These are phyloP conservation scores for Ostrea edulis DNA, from an alignment of 1,140 invertebrate genomes.

Conservation along the genomic window DNA sequence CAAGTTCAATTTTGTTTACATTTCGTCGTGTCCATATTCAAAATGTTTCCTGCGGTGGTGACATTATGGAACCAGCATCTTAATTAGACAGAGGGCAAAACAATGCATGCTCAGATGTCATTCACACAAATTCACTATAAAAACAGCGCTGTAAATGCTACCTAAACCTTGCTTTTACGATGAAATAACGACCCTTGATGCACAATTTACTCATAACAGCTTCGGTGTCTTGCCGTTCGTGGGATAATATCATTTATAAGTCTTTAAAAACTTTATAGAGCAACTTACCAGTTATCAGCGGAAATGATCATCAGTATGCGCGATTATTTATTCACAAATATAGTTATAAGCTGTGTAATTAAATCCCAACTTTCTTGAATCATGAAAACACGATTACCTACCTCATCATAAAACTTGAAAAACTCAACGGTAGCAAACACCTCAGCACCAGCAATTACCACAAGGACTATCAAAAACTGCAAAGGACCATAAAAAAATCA, in stretches of 20 bases:
- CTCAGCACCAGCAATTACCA: conserved; percentile 14
- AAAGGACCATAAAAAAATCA: not conserved
- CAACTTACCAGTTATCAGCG: not conserved
- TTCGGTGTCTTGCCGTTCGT: too few species aligned
- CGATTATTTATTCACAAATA: not conserved
- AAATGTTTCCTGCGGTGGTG: not conserved
- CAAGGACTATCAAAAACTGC: not conserved
- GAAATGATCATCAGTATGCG: not conserved
- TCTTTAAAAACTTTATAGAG: not conserved
- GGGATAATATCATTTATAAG: too few species aligned
- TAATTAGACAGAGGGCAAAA: not conserved
- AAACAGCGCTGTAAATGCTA: too few species aligned
- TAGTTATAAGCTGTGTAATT: too few species aligned
- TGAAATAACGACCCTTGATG: too few species aligned
- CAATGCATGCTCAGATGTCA: too few species aligned
- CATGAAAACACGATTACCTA: not conserved
- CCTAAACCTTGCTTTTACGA: too few species aligned
- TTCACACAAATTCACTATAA: too few species aligned
- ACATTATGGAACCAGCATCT: not conserved
- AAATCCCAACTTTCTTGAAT: too few species aligned
- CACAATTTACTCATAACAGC: too few species aligned
- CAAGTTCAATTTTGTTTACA: not conserved
- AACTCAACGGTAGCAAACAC: conserved; percentile 16
- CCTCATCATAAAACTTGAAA: conserved; percentile 40
- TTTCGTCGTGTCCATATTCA: not conserved